These are phyloP conservation scores for Thunnus maccoyii DNA, from an alignment of 2,113 vertebrate genomes.

Conservation along the genomic window DNA sequence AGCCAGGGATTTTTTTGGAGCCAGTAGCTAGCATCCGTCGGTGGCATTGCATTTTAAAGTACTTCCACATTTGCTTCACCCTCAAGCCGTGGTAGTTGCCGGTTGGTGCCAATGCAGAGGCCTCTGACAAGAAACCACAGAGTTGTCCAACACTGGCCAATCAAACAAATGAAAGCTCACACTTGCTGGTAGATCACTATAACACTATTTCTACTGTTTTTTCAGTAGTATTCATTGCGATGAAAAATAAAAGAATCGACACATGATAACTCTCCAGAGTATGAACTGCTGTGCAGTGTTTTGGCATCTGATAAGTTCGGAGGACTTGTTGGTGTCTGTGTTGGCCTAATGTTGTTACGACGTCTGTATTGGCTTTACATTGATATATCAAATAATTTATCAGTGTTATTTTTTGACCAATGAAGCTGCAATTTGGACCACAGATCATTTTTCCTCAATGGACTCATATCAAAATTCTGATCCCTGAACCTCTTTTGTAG, in stretches of 20 bases:
- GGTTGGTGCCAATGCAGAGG: not conserved
- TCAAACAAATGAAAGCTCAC: too few relatives aligned
- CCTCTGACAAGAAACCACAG: not conserved
- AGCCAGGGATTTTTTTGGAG: too few relatives aligned
- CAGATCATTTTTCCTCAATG: not conserved
- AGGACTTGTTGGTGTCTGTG: too few relatives aligned
- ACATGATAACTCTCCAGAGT: not conserved
- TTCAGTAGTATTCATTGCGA: too few relatives aligned
- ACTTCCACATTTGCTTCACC: too few relatives aligned
- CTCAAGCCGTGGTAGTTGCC: too few relatives aligned
- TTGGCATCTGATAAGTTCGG: not conserved
- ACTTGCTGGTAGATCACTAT: not conserved
- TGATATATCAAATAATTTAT: not conserved
- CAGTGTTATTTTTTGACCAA: not conserved
- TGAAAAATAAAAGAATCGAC: not conserved
- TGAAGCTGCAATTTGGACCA: not conserved
- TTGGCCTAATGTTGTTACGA: too few relatives aligned
- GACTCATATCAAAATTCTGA: not conserved
- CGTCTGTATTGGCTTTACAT: too few relatives aligned
- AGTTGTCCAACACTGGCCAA: too few relatives aligned
- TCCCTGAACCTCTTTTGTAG: not conserved
- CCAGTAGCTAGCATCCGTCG: too few relatives aligned
- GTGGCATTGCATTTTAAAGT: too few relatives aligned
- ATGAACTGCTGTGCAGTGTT: not conserved
- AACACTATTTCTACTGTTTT: not conserved